Conservation (phyloP, 2,113 vertebrate species). For the Eulemur rufifrons region DNA sequence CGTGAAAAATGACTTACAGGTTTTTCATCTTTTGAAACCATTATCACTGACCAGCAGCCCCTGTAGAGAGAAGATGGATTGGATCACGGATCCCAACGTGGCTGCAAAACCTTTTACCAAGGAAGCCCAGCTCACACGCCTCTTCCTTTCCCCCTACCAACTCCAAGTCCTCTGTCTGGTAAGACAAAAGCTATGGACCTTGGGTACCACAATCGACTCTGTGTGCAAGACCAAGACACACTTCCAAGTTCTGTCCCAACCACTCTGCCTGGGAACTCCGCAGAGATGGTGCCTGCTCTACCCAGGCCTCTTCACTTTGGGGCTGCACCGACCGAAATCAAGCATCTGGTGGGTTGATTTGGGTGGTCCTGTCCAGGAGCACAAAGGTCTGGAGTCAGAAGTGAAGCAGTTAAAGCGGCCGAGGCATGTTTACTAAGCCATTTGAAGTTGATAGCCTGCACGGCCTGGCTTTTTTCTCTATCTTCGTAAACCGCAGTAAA, state of each 20-base stretch:
- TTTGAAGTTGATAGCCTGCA: slow-evolving; percentile 91
- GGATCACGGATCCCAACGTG: slow-evolving; percentile 60
- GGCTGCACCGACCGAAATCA: not conserved
- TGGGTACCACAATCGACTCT: not conserved
- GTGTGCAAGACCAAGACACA: not conserved
- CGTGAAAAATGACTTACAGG: slow-evolving; percentile 75
- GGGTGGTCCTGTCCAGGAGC: slow-evolving; percentile 62
- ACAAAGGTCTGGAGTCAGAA: slow-evolving; percentile 82
- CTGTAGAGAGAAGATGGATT: slow-evolving; percentile 66
- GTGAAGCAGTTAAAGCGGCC: slow-evolving; percentile 91
- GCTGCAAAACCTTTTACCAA: slow-evolving; percentile 64
- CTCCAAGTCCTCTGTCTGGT: not conserved
- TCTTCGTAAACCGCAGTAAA: slow-evolving; percentile 94
- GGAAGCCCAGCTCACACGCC: not conserved
- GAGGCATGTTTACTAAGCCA: slow-evolving; percentile 94
- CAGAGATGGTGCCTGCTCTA: not conserved
- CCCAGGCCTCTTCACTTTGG: not conserved
- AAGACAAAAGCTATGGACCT: slow-evolving; percentile 11
- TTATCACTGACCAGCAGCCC: slow-evolving; percentile 69
- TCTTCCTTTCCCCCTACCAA: not conserved
- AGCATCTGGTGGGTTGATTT: not conserved
- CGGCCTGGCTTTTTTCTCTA: slow-evolving; percentile 86
- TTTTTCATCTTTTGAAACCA: slow-evolving; percentile 78
- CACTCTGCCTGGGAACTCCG: not conserved
- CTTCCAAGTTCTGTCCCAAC: not conserved